Percentiles rank a stretch among this genome's conserved stretches.
Evolutionary conservation across 2,797 vertebrate species (phyloP).

Genomic region (Cyclopterus lumpus): DNA sequence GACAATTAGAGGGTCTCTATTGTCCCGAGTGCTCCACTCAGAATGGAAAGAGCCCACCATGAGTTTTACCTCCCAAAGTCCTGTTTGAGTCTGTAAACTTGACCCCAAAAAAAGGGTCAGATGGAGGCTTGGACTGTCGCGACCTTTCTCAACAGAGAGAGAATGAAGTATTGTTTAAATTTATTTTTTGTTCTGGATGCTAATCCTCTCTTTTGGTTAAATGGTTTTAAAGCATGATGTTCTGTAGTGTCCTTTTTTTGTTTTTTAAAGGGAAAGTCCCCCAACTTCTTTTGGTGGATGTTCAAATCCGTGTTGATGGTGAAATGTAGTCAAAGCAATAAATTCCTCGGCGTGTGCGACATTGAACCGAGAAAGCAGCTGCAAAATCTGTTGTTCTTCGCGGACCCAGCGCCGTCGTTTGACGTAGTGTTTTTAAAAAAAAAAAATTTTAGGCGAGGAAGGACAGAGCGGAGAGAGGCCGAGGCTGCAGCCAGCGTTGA

Average conservation of each 20-base stretch:
- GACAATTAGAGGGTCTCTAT: slow-evolving; percentile 32
- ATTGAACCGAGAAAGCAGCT: background rate
- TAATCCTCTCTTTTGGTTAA: slow-evolving; percentile 23
- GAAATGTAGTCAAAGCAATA: background rate
- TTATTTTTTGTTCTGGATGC: slow-evolving; percentile 25
- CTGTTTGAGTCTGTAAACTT: slow-evolving; percentile 34
- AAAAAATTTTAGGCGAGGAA: no score
- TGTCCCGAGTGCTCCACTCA: slow-evolving; percentile 39
- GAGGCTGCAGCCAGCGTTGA: background rate
- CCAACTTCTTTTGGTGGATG: background rate
- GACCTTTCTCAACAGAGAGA: slow-evolving; percentile 49
- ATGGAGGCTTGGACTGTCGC: slow-evolving; percentile 33
- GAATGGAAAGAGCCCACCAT: slow-evolving; percentile 26
- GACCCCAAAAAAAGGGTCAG: slow-evolving; percentile 37
- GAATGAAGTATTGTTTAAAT: slow-evolving; percentile 50
- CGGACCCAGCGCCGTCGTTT: fast-evolving
- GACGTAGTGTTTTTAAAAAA: no score
- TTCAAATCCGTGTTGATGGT: background rate
- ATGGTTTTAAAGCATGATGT: background rate
- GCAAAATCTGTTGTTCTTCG: background rate
- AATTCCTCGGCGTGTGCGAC: background rate
- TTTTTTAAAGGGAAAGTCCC: background rate
- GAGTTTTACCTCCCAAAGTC: slow-evolving; percentile 23
- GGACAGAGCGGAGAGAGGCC: background rate
- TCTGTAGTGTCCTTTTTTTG: background rate